Evolutionary conservation across 2,113 vertebrate genomes (phyloP), one percentile per base, ranked within the genome.

Genomic region (Gnathonemus echidnorhynchus): DNA sequence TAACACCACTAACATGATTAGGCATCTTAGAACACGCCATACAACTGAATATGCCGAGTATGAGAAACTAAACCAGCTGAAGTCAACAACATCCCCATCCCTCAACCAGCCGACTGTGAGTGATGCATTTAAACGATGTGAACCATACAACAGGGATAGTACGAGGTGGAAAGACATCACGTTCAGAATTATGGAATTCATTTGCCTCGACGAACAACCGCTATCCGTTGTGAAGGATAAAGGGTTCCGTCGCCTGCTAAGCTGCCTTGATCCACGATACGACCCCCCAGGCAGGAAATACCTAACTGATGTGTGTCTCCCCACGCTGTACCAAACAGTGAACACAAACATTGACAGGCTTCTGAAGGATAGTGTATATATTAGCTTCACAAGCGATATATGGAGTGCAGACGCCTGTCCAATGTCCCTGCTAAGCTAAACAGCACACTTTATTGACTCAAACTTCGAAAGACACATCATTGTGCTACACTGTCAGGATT

Each of bases 361-460:
- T n/a, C 5, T 88, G 50, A 88, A 88, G 21, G 50, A 88, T 27
- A 88, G 10, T 19, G 49, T 88, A 49, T 89, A 17, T 49, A 48
- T 77, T 15, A 89, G 88, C 27, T 89, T 89, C 46, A 89, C 88
- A 74, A 89, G 88, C 46, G 88, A 89, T 8, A 89, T 89, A 42
- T 53, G 50, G 88, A 77, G 88, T 50, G 45, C 17, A 49, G 52
- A 27, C 21, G 35, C 6, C 49, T 83, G 88, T 52, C 46, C 70
- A 24, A 74, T 74, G 66, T 31, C 66, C 5, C 66, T 88, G 15
- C 50, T 53, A 53, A 53, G 3, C 3, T 53, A 19, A 53, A 53
- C 50, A 53, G 50, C 50, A 53, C 50, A 53, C 50, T 53, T 53
- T 53, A 53, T 53, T 53, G 50, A 53, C 50, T 53, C 15, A 53